Base-by-base conservation (phyloP, 2,888 invertebrate genomes). In the Aphrophora alni region DNA sequence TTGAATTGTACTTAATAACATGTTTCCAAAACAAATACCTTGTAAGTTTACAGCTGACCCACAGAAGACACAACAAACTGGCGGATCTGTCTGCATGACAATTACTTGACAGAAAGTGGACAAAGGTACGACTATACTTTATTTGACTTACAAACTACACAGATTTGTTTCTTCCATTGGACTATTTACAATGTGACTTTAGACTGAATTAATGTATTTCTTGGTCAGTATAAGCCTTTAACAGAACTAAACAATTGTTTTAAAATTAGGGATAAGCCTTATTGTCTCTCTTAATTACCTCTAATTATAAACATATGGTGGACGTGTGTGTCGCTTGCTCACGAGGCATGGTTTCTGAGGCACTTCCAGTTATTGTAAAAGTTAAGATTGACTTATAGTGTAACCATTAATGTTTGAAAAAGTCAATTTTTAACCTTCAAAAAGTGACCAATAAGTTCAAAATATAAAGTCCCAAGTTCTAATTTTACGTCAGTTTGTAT, bases 111-210 rank as follows among this genome's bases (percentile, higher is more conserved):
- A 59, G 21, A 59, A 59, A 59, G 59, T 21, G 14, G 21, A 59
- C 59, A 21, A 59, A 59, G 59, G 59, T 59, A 59, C 59, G 59
- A 59, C 14, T 17, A 21, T 77, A 72, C 27, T 72, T 24, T 21
- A 76, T 21, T 59, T 59, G 59, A 59, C 59, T 59, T 21, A 59
- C 59, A 59, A 59, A 59, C 59, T 71, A 26, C 71, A 71, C n/a
- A n/a, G n/a, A 2, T 69, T 69, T 69, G 10, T 10, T 69, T 68
- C 14, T 69, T 69, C n/a, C 1, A 2, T 3, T 71, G 71, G 28
- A 71, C 28, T 26, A 26, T n/a, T 28, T 12, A 69, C 8, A 69
- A 12, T 26, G 14, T 8, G 71, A 71, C 59, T 59, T 59, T 59
- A 59, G 21, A 59, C 59, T 21, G 44, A 44, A 33, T 44, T 8